Base-by-base conservation (phyloP, 2,888 invertebrate species). In the Tetheella fluctuosa region DNA sequence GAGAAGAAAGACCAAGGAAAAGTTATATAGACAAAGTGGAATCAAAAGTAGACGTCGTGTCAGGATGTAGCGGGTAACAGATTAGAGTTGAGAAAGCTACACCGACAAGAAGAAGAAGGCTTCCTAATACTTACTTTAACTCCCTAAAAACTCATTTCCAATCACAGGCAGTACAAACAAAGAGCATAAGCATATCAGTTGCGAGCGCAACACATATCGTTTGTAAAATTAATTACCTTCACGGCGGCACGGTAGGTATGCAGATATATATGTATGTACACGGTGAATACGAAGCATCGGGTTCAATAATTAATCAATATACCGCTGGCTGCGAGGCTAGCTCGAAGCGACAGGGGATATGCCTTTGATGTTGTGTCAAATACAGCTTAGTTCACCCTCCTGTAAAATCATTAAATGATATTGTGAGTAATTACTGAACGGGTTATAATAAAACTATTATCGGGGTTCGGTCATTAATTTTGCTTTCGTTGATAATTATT, bases 231-330 rank as follows among this genome's bases (percentile, higher is more conserved):
- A 64, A 68, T 65, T 48, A 52, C 48, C 57, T 5, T 10, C n/a
- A 57, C 58, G 57, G 53, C 28, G 54, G 54, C n/a, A 57, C 58
- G 57, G 53, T 20, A 57, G 54, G 23, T 55, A 28, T 20, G n/a
- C 54, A 48, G 15, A 30, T 34, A 34, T 8, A 2, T 23, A 61
- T 63, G 59, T 60, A 64, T 59, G 61, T 52, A 58, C 57, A 37
- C 42, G 25, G 53, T 56, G 15, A 15, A 34, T 39, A 25, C 25
- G 25, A 54, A 34, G 39, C 39, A 39, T 39, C 39, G n/a, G n/a
- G 58, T 55, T 59, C 62, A 54, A 62, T 75, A 69, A 67, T 68
- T 70, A 65, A 71, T 70, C 73, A 70, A 71, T 72, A 70, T 65
- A 61, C 58, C 30, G 34, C 59, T 34, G 60, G 42, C 30, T 55